phyloP scores from a whole-genome alignment of 2,888 invertebrate genomes.

The Drosophila tripunctata region DNA sequence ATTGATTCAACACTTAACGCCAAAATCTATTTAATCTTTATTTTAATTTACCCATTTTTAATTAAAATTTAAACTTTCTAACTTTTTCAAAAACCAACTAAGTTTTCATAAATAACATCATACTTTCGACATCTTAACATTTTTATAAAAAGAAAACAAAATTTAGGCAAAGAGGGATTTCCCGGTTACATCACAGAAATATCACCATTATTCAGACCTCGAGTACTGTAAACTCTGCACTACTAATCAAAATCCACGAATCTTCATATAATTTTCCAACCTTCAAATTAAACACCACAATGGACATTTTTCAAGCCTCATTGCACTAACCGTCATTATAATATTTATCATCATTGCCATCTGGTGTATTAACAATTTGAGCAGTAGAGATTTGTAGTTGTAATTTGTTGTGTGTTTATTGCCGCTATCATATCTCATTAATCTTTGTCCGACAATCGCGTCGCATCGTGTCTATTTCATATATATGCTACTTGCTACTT shows the following conservation, averaged over 20 bases:
- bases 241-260: slow-evolving; percentile 38
- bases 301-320: slow-evolving; percentile 53
- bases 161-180: neutral
- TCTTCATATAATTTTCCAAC: slow-evolving; percentile 8
- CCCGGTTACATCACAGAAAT: neutral
- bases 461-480: slow-evolving; percentile 58
- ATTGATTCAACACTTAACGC: no score
- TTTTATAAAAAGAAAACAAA: no score
- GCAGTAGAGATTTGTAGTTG: slow-evolving; percentile 33
- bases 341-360: slow-evolving; percentile 55
- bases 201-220: slow-evolving; percentile 5
- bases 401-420: slow-evolving; percentile 16
- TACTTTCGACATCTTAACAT: no score
- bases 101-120: no score
- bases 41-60: no score
- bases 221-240: slow-evolving; percentile 9
- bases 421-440: slow-evolving; percentile 40
- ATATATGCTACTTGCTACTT: slow-evolving; percentile 59
- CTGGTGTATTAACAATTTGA: slow-evolving; percentile 39
- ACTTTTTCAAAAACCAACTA: no score
- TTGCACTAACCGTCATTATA: slow-evolving; percentile 28
- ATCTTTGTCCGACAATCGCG: slow-evolving; percentile 29
- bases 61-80: no score
- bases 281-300: slow-evolving; percentile 12
- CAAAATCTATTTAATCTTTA: no score